phyloP scores from a whole-genome alignment of 2,113 vertebrate genomes.

The Notechis scutatus region DNA sequence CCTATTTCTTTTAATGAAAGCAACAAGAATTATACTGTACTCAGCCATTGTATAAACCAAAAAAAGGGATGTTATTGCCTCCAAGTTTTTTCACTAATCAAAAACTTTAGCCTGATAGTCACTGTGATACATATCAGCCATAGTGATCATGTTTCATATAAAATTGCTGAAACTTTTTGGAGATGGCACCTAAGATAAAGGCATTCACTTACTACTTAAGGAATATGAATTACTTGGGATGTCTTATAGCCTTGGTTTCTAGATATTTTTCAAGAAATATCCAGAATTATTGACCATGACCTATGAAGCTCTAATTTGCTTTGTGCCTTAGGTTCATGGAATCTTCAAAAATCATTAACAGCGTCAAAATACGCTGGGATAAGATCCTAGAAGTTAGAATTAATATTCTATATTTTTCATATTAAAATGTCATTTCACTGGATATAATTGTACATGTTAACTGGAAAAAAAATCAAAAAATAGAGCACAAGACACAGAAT shows the following conservation, averaged over 20 bases:
- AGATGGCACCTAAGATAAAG: background rate
- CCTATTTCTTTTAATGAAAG: background rate
- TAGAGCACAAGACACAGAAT: constrained; percentile 38
- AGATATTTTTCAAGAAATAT: background rate
- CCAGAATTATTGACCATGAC: background rate
- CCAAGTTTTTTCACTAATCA: background rate
- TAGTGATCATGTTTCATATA: background rate
- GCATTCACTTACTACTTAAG: background rate
- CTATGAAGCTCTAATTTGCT: background rate
- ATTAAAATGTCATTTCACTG: constrained; percentile 1
- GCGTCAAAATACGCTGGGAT: background rate
- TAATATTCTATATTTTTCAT: background rate
- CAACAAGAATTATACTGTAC: background rate
- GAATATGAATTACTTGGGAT: background rate
- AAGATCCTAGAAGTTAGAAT: background rate
- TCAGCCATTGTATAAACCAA: background rate
- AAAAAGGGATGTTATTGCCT: too few relatives aligned
- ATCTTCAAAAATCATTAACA: background rate
- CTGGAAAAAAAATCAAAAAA: constrained; percentile 25
- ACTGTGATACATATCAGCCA: background rate
- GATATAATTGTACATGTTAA: background rate
- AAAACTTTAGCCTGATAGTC: background rate
- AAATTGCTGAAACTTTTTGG: background rate
- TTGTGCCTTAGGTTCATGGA: background rate
- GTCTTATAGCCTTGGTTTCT: background rate